A percentile compares a stretch with the other conserved stretches of the same genome.
Evolutionary conservation across 2,113 vertebrate genomes (phyloP).

Genomic region (Toxotes chatareus): DNA sequence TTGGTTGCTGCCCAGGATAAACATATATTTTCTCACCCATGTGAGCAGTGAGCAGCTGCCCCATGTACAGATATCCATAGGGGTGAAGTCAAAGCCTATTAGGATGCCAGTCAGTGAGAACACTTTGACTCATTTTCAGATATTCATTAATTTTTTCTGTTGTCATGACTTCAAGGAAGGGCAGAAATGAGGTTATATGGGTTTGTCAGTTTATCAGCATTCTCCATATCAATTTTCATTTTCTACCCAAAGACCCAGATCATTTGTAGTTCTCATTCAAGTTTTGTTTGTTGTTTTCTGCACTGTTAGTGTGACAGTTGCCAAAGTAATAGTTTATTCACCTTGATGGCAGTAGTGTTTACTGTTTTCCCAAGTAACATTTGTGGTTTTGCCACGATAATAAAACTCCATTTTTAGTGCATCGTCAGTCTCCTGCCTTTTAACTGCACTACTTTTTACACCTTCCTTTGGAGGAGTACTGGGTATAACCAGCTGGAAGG

Average conservation of each 20-base stretch:
- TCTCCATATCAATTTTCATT: background rate
- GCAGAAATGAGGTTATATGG: background rate
- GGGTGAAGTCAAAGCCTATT: conserved; percentile 3
- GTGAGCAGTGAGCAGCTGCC: conserved; percentile 3
- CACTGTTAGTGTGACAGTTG: conserved; percentile 3
- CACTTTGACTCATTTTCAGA: background rate
- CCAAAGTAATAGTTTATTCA: conserved; percentile 28
- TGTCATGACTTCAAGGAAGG: background rate
- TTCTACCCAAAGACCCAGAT: background rate
- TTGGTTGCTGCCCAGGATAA: conserved; percentile 16
- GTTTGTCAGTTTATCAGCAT: conserved; percentile 3
- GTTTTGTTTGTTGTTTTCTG: conserved; percentile 16
- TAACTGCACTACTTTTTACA: conserved; percentile 11
- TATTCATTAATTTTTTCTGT: background rate
- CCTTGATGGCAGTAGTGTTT: conserved; percentile 8
- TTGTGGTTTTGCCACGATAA: conserved; percentile 40
- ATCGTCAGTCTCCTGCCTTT: conserved; percentile 13
- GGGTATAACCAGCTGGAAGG: conserved; percentile 32
- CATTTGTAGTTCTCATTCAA: background rate
- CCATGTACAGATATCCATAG: background rate
- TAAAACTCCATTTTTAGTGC: conserved; percentile 6
- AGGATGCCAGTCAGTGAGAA: background rate
- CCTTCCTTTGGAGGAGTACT: background rate
- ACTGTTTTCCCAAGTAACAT: conserved; percentile 13
- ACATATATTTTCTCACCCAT: conserved; percentile 5